Conservation (phyloP, 2,888 invertebrate genomes). For the Archips crataeganus region DNA sequence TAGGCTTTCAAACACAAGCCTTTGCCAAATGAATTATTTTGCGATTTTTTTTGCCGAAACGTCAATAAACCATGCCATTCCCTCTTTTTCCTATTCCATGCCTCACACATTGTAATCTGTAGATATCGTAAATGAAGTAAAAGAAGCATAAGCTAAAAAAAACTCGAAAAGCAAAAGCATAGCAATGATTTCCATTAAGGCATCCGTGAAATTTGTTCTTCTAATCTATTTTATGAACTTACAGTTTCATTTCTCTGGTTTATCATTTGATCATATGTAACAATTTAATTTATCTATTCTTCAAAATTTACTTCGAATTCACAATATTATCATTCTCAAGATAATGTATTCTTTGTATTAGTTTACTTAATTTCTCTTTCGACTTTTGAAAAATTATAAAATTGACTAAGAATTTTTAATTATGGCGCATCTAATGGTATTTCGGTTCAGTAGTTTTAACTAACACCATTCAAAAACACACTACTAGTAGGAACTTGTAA, state of each 20-base stretch:
- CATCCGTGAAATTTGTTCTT: constrained; percentile 45
- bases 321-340: constrained; percentile 12
- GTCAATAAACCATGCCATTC: too few relatives aligned
- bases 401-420: constrained; percentile 27
- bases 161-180: not conserved
- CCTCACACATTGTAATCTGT: too few relatives aligned
- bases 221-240: constrained; percentile 24
- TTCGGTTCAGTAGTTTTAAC: constrained; percentile 19
- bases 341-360: not conserved
- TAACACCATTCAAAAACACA: not conserved
- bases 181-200: constrained; percentile 25
- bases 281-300: constrained; percentile 1
- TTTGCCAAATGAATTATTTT: too few relatives aligned
- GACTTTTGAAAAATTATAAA: not conserved
- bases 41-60: too few relatives aligned
- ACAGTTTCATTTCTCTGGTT: constrained; percentile 22
- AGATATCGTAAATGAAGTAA: too few relatives aligned
- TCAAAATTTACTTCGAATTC: constrained; percentile 17
- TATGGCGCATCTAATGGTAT: not conserved
- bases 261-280: constrained; percentile 6
- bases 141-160: too few relatives aligned
- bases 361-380: not conserved
- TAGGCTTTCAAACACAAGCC: too few relatives aligned
- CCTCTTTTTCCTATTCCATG: too few relatives aligned
- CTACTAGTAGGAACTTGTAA: not conserved